Percentiles rank a stretch among this genome's conserved stretches.
Conservation (phyloP, 2,797 vertebrate species). For the Betta splendens region DNA sequence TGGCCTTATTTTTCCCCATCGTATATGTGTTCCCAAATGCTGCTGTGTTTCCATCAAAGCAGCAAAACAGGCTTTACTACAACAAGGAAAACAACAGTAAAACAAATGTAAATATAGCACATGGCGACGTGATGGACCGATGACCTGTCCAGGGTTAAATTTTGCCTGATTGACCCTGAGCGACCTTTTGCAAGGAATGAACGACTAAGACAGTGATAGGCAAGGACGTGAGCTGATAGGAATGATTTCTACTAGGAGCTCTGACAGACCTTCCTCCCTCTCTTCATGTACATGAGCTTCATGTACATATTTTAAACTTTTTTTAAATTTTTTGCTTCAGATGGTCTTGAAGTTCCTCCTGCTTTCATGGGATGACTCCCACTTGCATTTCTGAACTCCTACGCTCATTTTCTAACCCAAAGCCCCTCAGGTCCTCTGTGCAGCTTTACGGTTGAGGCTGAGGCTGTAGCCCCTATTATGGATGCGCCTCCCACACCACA, state of each 20-base stretch:
- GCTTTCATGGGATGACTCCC: slow-evolving; percentile 5
- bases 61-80: too few species aligned
- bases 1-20: background rate
- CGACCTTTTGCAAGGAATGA: too few species aligned
- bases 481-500: slow-evolving; percentile 13
- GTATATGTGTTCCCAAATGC: background rate
- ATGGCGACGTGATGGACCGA: too few species aligned
- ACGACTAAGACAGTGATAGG: too few species aligned
- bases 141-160: too few species aligned
- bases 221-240: background rate
- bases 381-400: slow-evolving; percentile 19
- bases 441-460: background rate
- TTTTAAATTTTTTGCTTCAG: background rate
- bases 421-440: slow-evolving; percentile 6
- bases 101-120: too few species aligned
- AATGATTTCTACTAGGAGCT: background rate
- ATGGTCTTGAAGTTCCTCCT: background rate
- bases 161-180: too few species aligned
- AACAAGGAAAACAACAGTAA: too few species aligned
- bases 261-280: background rate
- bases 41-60: background rate
- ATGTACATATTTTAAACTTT: background rate
- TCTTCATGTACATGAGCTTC: too few species aligned
- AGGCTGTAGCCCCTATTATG: slow-evolving; percentile 1
- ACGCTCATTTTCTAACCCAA: background rate